phyloP scores from a whole-genome alignment of 2,797 vertebrate species.

The Spatula versicolor region DNA sequence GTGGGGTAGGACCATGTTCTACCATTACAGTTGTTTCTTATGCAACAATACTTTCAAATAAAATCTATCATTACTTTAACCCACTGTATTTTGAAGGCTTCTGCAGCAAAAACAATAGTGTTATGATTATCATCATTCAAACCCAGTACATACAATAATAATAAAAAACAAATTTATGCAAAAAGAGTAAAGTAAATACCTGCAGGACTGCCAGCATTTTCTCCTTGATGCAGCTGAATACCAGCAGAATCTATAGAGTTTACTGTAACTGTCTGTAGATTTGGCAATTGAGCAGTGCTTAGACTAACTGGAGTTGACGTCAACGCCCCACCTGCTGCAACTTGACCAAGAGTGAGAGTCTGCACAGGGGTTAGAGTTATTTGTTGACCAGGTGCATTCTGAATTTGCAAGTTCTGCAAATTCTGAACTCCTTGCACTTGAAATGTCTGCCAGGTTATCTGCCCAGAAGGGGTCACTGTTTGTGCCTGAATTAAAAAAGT shows the following conservation, averaged over 20 bases:
- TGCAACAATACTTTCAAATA: neutral
- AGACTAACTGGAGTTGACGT: constrained; percentile 89
- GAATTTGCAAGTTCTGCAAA: constrained; percentile 98
- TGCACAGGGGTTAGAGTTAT: constrained; percentile 98
- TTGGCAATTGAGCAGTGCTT: constrained; percentile 94
- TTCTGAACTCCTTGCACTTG: constrained; percentile 99
- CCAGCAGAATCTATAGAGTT: constrained; percentile 91
- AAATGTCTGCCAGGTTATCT: constrained; percentile 99
- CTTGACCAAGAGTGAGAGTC: constrained; percentile 95
- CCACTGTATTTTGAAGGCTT: neutral
- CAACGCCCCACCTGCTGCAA: constrained; percentile 82
- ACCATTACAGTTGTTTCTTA: neutral
- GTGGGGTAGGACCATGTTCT: neutral
- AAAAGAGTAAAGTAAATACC: constrained; percentile 81
- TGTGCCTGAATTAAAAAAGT: constrained; percentile 99
- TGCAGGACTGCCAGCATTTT: constrained; percentile 87
- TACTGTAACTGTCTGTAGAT: constrained; percentile 97
- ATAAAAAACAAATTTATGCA: neutral
- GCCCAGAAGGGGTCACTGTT: constrained; percentile 96
- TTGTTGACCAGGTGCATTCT: constrained; percentile 93
- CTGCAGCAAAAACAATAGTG: neutral
- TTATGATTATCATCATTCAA: neutral
- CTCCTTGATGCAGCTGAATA: constrained; percentile 91
- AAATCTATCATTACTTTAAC: neutral
- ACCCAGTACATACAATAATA: neutral